These are phyloP conservation scores for Stictocephala bisonia DNA, from an alignment of 2,888 invertebrate species.

Conservation along the genomic window DNA sequence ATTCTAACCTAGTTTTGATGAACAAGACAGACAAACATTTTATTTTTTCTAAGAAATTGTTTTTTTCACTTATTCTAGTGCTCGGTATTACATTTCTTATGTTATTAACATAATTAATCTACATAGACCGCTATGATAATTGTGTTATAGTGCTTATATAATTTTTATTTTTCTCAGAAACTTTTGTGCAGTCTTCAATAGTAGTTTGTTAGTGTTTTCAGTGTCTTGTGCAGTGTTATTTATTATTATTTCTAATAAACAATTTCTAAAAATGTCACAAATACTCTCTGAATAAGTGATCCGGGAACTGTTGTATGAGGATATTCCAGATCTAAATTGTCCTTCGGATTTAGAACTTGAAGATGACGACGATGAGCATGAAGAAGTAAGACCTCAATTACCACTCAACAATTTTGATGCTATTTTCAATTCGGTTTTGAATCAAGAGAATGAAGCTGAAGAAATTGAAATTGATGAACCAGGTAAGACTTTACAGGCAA, in stretches of 20 bases:
- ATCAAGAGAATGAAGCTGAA: slow-evolving; percentile 8
- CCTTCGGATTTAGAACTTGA: too few species aligned
- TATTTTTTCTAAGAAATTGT: background rate
- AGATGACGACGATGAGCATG: background rate
- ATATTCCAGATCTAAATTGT: background rate
- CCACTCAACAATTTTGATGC: slow-evolving; percentile 2
- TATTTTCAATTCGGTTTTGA: background rate
- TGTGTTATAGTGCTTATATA: background rate
- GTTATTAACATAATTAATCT: slow-evolving; percentile 1
- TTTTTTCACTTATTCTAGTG: too few species aligned
- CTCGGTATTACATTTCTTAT: background rate
- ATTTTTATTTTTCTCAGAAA: slow-evolving; percentile 1
- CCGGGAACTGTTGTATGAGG: background rate
- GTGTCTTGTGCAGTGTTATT: background rate
- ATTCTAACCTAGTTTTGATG: slow-evolving; percentile 7
- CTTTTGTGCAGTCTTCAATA: background rate
- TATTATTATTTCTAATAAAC: background rate
- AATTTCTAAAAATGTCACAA: background rate
- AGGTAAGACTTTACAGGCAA: slow-evolving; percentile 1
- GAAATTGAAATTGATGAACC: background rate
- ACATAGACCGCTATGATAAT: background rate
- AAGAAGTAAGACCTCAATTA: background rate
- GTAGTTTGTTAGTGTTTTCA: background rate
- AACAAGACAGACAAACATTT: background rate
- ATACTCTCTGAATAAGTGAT: slow-evolving; percentile 1